Evolutionary conservation across 2,888 invertebrate species (phyloP).

Genomic region (Callimorpha dominula): DNA sequence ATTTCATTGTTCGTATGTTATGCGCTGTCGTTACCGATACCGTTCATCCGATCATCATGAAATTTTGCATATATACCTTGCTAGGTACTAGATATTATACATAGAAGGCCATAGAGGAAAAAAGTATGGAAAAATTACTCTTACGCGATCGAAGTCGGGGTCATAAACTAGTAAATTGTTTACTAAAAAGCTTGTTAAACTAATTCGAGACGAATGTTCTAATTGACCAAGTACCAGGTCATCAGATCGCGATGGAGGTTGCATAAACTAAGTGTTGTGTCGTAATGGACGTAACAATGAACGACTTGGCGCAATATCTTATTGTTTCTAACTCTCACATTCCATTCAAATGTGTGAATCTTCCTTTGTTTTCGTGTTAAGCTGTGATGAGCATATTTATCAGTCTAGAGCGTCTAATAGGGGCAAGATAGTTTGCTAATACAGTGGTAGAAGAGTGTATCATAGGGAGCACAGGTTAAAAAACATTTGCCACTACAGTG

Average conservation of each 20-base stretch:
- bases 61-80: no score
- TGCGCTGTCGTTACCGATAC: no score
- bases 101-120: not conserved
- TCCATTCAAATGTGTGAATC: conserved; percentile 16
- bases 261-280: conserved; percentile 21
- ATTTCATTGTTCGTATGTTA: no score
- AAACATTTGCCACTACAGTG: no score
- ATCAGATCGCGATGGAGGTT: conserved; percentile 19
- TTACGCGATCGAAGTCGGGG: no score
- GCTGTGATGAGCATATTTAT: conserved; percentile 1
- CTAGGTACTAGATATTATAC: not conserved
- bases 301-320: conserved; percentile 1
- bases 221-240: conserved; percentile 20
- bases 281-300: conserved; percentile 22
- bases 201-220: conserved; percentile 8
- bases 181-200: conserved; percentile 4
- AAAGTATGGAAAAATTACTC: no score
- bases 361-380: conserved; percentile 10
- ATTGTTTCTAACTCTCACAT: conserved; percentile 20
- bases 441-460: not conserved
- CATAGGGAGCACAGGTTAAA: no score
- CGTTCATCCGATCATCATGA: no score
- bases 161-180: not conserved
- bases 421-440: not conserved
- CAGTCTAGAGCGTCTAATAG: not conserved